Percentiles rank a stretch among this genome's conserved stretches.
Evolutionary conservation across 2,888 invertebrate genomes (phyloP).

Genomic region (Leptothorax acervorum): DNA sequence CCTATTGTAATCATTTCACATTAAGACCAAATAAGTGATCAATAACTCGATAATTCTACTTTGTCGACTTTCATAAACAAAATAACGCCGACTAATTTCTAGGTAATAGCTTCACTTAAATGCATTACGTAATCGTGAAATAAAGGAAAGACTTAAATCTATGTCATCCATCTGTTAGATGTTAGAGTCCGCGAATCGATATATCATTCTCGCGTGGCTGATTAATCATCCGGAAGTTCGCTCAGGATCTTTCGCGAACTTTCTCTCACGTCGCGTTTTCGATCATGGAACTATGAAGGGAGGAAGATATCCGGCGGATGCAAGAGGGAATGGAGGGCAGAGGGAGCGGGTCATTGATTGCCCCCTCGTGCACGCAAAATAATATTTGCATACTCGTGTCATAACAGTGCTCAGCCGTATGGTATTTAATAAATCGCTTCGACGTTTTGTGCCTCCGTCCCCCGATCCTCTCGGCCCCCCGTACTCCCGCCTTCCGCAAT

Average conservation of each 20-base stretch:
- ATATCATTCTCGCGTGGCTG: conserved; percentile 26
- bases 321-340: conserved; percentile 23
- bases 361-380: conserved; percentile 65
- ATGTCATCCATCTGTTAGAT: conserved; percentile 13
- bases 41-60: not conserved
- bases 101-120: conserved; percentile 13
- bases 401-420: conserved; percentile 67
- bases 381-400: conserved; percentile 72
- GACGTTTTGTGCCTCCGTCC: conserved; percentile 44
- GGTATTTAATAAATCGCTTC: conserved; percentile 72
- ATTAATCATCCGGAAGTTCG: conserved; percentile 42
- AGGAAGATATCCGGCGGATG: conserved; percentile 39
- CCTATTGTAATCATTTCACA: not conserved
- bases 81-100: not conserved
- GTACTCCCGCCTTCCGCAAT: conserved; percentile 37
- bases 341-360: conserved; percentile 61
- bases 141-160: conserved; percentile 16
- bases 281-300: conserved; percentile 34
- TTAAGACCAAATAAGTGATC: not conserved
- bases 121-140: conserved; percentile 10
- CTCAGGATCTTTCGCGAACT: conserved; percentile 13
- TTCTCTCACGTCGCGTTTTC: conserved; percentile 20
- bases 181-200: conserved; percentile 24
- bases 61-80: not conserved
- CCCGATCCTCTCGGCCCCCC: not conserved